Evolutionary conservation across 2,797 vertebrate species (phyloP).

Genomic region (Acanthurus leucopareius): DNA sequence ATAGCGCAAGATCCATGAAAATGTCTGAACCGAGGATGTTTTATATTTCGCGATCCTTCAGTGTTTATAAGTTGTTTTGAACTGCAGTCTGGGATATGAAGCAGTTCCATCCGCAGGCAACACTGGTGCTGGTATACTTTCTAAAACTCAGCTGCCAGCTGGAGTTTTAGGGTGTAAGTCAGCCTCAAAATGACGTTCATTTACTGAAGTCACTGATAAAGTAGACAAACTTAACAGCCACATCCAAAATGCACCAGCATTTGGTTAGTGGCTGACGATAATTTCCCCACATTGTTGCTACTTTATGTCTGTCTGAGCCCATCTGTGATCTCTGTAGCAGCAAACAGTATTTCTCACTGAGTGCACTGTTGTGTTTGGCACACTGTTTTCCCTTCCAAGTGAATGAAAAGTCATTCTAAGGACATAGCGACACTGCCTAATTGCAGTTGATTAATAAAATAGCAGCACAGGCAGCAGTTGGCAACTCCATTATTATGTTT

Average conservation of each 20-base stretch:
- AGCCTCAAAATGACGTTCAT: conserved; percentile 14
- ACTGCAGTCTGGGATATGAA: background rate
- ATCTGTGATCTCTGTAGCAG: conserved; percentile 57
- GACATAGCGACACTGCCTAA: conserved; percentile 71
- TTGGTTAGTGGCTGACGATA: conserved; percentile 44
- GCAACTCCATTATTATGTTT: conserved; percentile 79
- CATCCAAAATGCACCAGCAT: conserved; percentile 26
- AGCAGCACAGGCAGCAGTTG: conserved; percentile 72
- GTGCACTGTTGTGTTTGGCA: conserved; percentile 23
- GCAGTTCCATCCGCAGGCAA: background rate
- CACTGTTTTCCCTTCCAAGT: conserved; percentile 30
- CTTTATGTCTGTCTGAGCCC: conserved; percentile 54
- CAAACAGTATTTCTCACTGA: conserved; percentile 14
- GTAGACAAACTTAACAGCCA: conserved; percentile 25
- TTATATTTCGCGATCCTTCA: too few species aligned
- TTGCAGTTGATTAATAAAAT: conserved; percentile 83
- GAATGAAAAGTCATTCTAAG: conserved; percentile 77
- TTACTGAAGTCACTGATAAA: conserved; percentile 31
- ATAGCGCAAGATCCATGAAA: background rate
- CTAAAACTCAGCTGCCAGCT: conserved; percentile 38
- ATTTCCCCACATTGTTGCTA: conserved; percentile 55
- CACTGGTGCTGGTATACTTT: background rate
- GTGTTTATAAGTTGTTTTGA: background rate
- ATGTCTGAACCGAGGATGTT: background rate
- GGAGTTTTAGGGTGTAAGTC: conserved; percentile 27